Evolutionary conservation across 2,113 vertebrate species (phyloP).

Genomic region (Podarcis muralis): DNA sequence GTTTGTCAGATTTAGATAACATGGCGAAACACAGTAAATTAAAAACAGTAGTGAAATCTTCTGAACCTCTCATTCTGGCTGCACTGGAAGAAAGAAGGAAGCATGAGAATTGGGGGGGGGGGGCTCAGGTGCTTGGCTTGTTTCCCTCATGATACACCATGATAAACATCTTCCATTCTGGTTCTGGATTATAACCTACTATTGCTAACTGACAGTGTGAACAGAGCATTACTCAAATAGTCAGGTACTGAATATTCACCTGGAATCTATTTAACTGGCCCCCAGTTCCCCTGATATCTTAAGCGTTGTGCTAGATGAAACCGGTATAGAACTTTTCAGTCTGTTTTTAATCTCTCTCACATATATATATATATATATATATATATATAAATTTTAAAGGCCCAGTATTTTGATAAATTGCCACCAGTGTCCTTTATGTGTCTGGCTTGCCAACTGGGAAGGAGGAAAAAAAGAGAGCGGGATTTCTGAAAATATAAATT

Average conservation of each 20-base stretch:
- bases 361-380: background rate
- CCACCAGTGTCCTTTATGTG: background rate
- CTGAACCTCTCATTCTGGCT: background rate
- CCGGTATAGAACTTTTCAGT: background rate
- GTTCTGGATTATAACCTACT: background rate
- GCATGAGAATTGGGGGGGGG: no score
- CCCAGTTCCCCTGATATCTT: background rate
- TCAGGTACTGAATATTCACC: background rate
- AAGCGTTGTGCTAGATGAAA: background rate
- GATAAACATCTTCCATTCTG: background rate
- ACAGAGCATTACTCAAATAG: background rate
- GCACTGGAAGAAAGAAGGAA: no score
- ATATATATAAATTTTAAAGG: background rate
- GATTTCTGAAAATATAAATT: constrained; percentile 16
- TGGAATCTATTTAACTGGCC: background rate
- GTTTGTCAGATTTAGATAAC: no score
- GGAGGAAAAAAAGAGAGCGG: background rate
- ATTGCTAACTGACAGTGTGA: background rate
- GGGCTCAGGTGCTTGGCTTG: background rate
- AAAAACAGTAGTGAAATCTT: background rate
- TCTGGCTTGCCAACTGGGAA: constrained; percentile 23
- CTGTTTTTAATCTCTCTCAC: background rate
- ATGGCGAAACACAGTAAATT: no score
- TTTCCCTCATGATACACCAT: background rate
- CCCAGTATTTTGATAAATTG: constrained; percentile 8